Evolutionary conservation across 2,888 invertebrate species (phyloP), one percentile per base, ranked within the genome.

Genomic region (Prostheceraeus crozeri): DNA sequence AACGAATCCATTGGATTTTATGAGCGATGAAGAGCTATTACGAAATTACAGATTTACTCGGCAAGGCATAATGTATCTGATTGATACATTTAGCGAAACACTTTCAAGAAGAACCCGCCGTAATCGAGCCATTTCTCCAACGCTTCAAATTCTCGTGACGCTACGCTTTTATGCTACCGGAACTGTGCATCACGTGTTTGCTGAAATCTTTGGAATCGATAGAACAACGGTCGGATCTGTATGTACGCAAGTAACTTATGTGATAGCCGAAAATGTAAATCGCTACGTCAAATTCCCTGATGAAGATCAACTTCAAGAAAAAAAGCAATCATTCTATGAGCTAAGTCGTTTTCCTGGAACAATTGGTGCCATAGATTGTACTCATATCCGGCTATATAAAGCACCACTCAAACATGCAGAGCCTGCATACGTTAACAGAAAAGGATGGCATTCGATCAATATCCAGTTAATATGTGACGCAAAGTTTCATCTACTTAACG

Each of bases 351-450:
- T 40, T 40, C 45, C 45, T 11, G 45, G 45, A 40, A 19, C 19
- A 14, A 40, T 40, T 14, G 45, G 45, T 14, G 45, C 19, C 45
- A 19, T 40, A 14, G 45, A 40, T 23, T 40, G 45, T 23, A 8
- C 45, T 23, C 45, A 40, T 6, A 16, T 10, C 45, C 45, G 45
- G 21, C 45, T 40, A 16, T 40, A 10, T 14, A 40, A 40, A 40
- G 45, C 45, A 14, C 45, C 8, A 40, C 45, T 40, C 8, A 40
- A 40, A 40, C 19, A 40, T 40, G 45, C 45, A 40, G 45, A 40
- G 45, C 14, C 45, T 14, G 45, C 19, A 40, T n/a, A 40, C 19
- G 45, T 40, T 23, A 40, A 40, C 45, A 40, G 45, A n/a, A 40
- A 10, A 33, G 33, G 33, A 33, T 33, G 33, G 33, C 33, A 33